phyloP scores from a whole-genome alignment of 2,797 vertebrate species.

The Lophotriccus pileatus region DNA sequence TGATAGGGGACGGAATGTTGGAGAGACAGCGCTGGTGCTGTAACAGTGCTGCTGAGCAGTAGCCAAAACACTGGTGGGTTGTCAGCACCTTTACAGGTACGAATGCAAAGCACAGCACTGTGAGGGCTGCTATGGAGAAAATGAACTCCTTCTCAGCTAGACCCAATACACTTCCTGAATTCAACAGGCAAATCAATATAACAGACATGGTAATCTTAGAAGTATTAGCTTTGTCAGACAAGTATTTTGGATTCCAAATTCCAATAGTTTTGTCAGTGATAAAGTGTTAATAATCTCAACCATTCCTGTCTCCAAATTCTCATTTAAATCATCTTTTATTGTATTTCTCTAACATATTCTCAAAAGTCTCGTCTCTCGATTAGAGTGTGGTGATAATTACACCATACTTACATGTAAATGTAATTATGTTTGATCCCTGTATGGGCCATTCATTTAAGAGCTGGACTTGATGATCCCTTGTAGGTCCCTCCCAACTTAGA shows the following conservation, averaged over 20 bases:
- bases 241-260: not conserved
- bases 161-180: not conserved
- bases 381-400: not conserved
- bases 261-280: not conserved
- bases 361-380: not conserved
- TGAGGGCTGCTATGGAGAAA: not conserved
- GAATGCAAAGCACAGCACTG: not conserved
- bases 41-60: not conserved
- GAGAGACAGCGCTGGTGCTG: accelerated
- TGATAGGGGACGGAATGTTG: not conserved
- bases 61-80: not conserved
- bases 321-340: not conserved
- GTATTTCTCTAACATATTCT: not conserved
- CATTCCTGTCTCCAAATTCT: not conserved
- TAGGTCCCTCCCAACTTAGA: not conserved
- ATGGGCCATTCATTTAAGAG: not conserved
- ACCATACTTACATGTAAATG: not conserved
- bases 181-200: not conserved
- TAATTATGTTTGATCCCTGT: not conserved
- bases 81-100: not conserved
- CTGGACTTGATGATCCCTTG: not conserved
- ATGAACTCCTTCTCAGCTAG: not conserved
- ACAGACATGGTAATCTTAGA: not conserved
- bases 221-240: not conserved
- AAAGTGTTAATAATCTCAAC: not conserved